phyloP scores from a whole-genome alignment of 2,888 invertebrate genomes.

The Trilocha varians region DNA sequence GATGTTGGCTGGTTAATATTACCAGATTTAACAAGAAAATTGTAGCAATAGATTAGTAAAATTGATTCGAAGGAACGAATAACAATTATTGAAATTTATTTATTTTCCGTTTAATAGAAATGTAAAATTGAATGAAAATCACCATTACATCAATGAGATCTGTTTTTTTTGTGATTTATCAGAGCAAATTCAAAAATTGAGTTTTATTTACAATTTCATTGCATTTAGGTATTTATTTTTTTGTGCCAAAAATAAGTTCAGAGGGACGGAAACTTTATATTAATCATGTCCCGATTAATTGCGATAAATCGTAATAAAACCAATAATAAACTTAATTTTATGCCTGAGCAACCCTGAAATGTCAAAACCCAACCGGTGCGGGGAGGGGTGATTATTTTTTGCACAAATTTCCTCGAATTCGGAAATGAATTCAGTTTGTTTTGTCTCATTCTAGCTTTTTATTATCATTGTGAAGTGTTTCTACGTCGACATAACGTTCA shows the following conservation, averaged over 20 bases:
- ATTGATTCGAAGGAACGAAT: no score
- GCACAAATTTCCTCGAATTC: conserved; percentile 28
- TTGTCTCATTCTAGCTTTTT: conserved; percentile 19
- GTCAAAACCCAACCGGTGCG: conserved; percentile 17
- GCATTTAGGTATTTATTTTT: no score
- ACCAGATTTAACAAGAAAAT: no score
- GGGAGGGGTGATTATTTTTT: conserved; percentile 22
- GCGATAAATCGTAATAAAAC: neutral
- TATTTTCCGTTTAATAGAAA: no score
- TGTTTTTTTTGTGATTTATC: no score
- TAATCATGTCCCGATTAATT: neutral
- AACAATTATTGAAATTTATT: no score
- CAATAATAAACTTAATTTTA: conserved; percentile 1
- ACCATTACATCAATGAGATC: no score
- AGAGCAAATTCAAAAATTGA: neutral
- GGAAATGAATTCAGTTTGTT: conserved; percentile 11
- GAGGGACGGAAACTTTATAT: neutral
- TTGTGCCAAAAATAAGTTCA: neutral
- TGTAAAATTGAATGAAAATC: no score
- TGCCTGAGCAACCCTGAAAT: conserved; percentile 17
- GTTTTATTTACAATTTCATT: no score
- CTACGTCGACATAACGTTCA: conserved; percentile 11
- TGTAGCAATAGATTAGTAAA: no score
- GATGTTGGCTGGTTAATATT: no score
- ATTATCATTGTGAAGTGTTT: conserved; percentile 13